Percentiles rank a stretch among this genome's conserved stretches.
Evolutionary conservation across 2,113 vertebrate genomes (phyloP).

Genomic region (Tylochromis polylepis): DNA sequence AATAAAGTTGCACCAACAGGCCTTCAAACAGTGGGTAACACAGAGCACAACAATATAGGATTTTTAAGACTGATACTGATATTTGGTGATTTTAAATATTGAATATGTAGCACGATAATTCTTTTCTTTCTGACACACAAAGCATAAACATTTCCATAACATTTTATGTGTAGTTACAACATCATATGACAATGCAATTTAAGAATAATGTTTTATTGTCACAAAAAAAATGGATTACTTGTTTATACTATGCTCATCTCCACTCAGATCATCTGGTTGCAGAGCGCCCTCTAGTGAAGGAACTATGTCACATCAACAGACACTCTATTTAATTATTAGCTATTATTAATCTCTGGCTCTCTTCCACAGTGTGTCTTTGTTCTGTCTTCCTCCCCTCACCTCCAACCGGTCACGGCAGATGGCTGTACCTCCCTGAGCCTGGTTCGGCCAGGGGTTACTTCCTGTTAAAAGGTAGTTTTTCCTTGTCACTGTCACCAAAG

Average conservation of each 20-base stretch:
- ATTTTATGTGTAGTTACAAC: not conserved
- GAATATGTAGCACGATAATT: not conserved
- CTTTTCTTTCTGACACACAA: not conserved
- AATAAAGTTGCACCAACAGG: not conserved
- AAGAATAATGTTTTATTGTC: not conserved
- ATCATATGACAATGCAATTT: not conserved
- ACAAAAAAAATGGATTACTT: not conserved
- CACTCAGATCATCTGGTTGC: not conserved
- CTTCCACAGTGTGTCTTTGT: not conserved
- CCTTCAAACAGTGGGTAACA: not conserved
- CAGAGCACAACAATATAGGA: not conserved
- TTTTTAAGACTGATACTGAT: not conserved
- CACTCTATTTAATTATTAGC: not conserved
- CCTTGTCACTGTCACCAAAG: not conserved
- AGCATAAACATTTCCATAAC: not conserved
- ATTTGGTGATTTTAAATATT: not conserved
- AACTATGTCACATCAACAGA: not conserved
- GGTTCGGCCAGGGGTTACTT: not conserved
- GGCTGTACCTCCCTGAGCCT: not conserved
- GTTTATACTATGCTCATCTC: not conserved
- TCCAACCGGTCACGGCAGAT: not conserved
- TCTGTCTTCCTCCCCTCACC: not conserved
- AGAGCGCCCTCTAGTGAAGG: not conserved
- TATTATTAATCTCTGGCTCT: not conserved
- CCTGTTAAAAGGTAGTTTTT: not conserved